phyloP scores from a whole-genome alignment of 2,888 invertebrate species.

The Eubasilissa splendida region DNA sequence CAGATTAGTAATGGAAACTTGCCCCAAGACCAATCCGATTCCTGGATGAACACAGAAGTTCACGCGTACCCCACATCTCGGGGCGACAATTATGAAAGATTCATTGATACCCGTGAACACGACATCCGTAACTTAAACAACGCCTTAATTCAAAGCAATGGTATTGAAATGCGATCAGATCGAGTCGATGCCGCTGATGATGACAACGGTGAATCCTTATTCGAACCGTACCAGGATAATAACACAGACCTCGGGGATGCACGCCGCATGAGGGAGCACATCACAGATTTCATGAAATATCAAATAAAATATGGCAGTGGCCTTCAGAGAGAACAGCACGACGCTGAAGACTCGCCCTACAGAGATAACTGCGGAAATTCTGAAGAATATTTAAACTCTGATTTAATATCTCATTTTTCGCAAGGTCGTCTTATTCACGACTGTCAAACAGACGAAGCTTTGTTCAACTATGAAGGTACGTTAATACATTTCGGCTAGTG shows the following conservation, averaged over 20 bases:
- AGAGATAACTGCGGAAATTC: conserved; percentile 11
- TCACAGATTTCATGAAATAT: conserved; percentile 25
- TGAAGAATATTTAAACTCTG: background rate
- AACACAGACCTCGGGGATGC: background rate
- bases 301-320: conserved; percentile 18
- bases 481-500: background rate
- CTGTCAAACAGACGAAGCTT: conserved; percentile 66
- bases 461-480: conserved; percentile 72
- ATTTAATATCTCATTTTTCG: conserved; percentile 9
- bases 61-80: background rate
- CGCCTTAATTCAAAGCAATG: background rate
- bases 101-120: background rate
- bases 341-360: background rate
- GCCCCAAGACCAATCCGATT: conserved; percentile 26
- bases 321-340: conserved; percentile 6
- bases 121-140: background rate
- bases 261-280: conserved; percentile 14
- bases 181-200: background rate
- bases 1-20: conserved; percentile 50
- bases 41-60: conserved; percentile 30
- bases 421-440: conserved; percentile 19
- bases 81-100: conserved; percentile 26
- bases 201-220: background rate
- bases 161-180: conserved; percentile 26
- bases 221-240: conserved; percentile 8